Evolutionary conservation across 2,797 vertebrate genomes (phyloP), one percentile per base, ranked within the genome.

Genomic region (Iguana delicatissima): DNA sequence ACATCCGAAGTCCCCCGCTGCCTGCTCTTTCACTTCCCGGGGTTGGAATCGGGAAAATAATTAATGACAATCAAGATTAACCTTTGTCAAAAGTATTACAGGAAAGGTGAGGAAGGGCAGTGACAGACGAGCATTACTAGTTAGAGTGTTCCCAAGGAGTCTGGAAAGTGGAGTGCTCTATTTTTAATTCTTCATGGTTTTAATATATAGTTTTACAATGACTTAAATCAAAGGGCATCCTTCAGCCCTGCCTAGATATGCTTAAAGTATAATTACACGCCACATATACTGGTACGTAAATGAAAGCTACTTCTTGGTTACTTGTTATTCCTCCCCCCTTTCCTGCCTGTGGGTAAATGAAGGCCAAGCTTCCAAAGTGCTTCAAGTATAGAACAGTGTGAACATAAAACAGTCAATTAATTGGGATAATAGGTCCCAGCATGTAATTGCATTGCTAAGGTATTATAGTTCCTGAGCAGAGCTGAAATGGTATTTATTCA

Each of bases 351-450:
- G 96, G 96, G 95, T 95, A 97, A 95, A 90, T 95, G 96, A 97
- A 97, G 96, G 92, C 96, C 95, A 96, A 93, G 91, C 92, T 95
- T 97, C 97, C 94, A 96, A 97, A 97, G 95, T 94, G 94, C 97
- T 97, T 96, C 95, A 95, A 96, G 94, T 96, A 96, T 95, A 97
- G 96, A 96, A 96, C 96, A 96, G 92, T 95, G 93, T 95, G 97
- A 98, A 98, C 98, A 97, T 98, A 98, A 98, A 98, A 98, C 97
- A 98, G 96, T 97, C 95, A 97, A 98, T 98, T 98, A 98, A 98
- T 98, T 98, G 97, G 96, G 97, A 98, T 98, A 98, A 98, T 98
- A 97, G 97, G 94, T 96, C 97, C 96, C 96, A 96, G 96, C 96
- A 97, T 97, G 97, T 98, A 98, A 98, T 98, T 98, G 97, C 97